Evolutionary conservation across 1,140 invertebrate species (phyloP), one percentile per base, ranked within the genome.

Genomic region (Choristoneura fumiferana): DNA sequence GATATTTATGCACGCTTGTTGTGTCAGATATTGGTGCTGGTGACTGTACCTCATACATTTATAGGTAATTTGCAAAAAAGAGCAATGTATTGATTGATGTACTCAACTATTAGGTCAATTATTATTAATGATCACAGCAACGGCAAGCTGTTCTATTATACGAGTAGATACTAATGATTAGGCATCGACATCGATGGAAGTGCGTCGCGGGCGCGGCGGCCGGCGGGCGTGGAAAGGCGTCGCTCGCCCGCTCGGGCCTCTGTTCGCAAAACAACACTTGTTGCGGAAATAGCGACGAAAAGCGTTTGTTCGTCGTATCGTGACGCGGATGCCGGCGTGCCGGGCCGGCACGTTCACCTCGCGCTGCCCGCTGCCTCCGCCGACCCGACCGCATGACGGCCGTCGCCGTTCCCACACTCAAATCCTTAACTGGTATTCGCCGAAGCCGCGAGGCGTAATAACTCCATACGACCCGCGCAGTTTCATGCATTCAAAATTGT

Each of bases 271-370:
- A 84, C 81, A 85, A 84, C 81, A 83, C 78, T 84, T 83, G 80
- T 80, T 82, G 82, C 81, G 79, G 81, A 84, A 87, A 84, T 84
- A 85, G 81, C 78, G 73, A 76, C 69, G 73, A 81, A 79, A 85
- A 85, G 65, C 71, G 74, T 73, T 72, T 73, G 72, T 67, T 73
- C 71, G 69, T 67, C 60, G 71, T 69, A 66, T 67, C 70, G 74
- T 80, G 71, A 77, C 65, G 70, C 59, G 52, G 61, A 60, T 62
- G 65, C 63, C 63, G 60, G 73, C 70, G 57, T 29, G 22, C 22
- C 22, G 22, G 22, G 22, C 22, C 22, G 22, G 22, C 75, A 22
- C 43, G 66, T 81, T 79, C 78, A 78, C 80, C 75, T 78, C 68
- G 17, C 40, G 40, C 43, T n/a, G 43, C 22, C 22, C 22, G 22